Evolutionary conservation across 1,140 invertebrate species (phyloP), one percentile per base, ranked within the genome.

Genomic region (Pinna nobilis): DNA sequence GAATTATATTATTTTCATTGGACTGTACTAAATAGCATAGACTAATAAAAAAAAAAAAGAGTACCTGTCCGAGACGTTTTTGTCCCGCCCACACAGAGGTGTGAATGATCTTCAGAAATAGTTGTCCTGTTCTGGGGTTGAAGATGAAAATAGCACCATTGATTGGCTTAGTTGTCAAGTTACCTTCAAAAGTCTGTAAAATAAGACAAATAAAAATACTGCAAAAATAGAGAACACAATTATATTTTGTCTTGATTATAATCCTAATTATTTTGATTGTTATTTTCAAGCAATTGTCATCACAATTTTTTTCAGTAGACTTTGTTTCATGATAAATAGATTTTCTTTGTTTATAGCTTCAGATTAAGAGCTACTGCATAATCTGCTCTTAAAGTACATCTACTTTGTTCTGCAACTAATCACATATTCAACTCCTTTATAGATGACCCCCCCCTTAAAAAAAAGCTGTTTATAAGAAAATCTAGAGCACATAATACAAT

Each of bases 91-190:
- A 99, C 32, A 99, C 98, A 37, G 97, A 98, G 0, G 98, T 99
- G 88, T 99, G 98, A 91, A 99, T 99, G 73, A 99, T 99, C 90
- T 99, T 99, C 50, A 99, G 91, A 91, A 99, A 99, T 1, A 99
- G 91, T 88, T 99, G 98, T n/a, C 98, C 98, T 3, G 98, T 99
- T 72, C 98, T 91, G 1, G 98, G 98, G 90, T 99, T 99, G 90
- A 99, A 99, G 75, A 99, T 99, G 88, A 99, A 99, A 85, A 99
- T 99, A 23, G 98, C 98, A 2, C 98, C 98, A 86, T 99, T 99
- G 79, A 99, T 99, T 0, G 98, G 98, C 86, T 99, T 99, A 0
- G 98, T 99, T 0, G 98, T 99, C 81, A 99, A 92, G 88, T 99
- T 99, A 41, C 98, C 98, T 89, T 99, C 98, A 90, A 99, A 99